These are phyloP conservation scores for Hydrozoanthus tunicans DNA, from an alignment of 64 coral and sea anemone species.

Conservation along the genomic window DNA sequence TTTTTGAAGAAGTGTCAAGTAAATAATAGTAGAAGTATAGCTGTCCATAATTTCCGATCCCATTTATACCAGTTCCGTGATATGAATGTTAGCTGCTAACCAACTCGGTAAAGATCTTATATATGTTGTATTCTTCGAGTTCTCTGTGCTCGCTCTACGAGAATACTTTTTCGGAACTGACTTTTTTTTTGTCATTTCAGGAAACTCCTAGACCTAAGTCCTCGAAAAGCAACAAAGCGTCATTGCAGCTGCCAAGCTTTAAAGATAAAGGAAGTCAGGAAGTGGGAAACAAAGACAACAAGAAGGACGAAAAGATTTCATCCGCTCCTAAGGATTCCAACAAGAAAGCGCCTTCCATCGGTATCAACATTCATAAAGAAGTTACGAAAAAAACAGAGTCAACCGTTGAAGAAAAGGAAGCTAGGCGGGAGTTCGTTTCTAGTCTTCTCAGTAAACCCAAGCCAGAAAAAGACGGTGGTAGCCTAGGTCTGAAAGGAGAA, in stretches of 20 bases:
- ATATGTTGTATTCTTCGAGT: too few relatives aligned
- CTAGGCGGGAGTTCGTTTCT: slow-evolving; percentile 58
- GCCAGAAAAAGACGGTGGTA: slow-evolving; percentile 20
- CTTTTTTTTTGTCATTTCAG: slow-evolving; percentile 1
- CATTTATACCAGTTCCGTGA: too few relatives aligned
- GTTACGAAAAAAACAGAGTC: slow-evolving; percentile 21
- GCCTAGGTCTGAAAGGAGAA: slow-evolving; percentile 64
- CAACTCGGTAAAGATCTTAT: too few relatives aligned
- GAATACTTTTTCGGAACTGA: too few relatives aligned
- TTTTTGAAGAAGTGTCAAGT: too few relatives aligned
- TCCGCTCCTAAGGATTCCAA: slow-evolving; percentile 26
- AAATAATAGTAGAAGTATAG: too few relatives aligned
- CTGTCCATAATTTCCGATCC: too few relatives aligned
- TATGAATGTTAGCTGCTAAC: too few relatives aligned
- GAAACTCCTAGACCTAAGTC: slow-evolving; percentile 28
- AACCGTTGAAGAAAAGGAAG: slow-evolving; percentile 64
- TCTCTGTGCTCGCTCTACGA: too few relatives aligned
- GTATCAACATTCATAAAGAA: slow-evolving; percentile 16
- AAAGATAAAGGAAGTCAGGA: not conserved
- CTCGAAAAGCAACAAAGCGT: not conserved
- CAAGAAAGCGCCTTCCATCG: slow-evolving; percentile 13
- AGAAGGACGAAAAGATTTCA: not conserved
- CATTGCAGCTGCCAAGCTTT: not conserved
- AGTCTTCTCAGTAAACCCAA: slow-evolving; percentile 65
- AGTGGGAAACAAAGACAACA: not conserved